These are phyloP conservation scores for Tenthredo mesomela DNA, from an alignment of 2,888 invertebrate species.

Conservation along the genomic window DNA sequence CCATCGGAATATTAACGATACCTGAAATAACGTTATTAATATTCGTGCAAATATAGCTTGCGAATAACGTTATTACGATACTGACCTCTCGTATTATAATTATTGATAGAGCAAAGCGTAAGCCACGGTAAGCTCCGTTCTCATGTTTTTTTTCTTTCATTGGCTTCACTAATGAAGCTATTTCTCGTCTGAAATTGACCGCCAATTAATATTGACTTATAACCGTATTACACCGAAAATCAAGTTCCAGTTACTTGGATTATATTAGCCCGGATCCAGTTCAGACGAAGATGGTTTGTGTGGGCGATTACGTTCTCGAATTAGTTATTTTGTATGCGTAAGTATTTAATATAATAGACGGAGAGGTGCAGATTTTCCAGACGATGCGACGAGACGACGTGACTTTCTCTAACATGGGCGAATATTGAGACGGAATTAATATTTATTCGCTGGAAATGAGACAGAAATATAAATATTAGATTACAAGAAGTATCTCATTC, in stretches of 20 bases:
- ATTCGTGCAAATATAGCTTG: background rate
- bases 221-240: background rate
- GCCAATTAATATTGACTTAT: conserved; percentile 27
- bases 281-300: background rate
- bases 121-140: background rate
- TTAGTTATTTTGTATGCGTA: background rate
- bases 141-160: background rate
- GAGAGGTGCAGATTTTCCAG: background rate
- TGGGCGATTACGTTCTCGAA: background rate
- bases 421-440: conserved; percentile 60
- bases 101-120: background rate
- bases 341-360: background rate
- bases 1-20: background rate
- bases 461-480: conserved; percentile 64
- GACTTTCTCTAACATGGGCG: background rate
- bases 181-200: background rate
- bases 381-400: background rate
- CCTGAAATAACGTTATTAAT: background rate
- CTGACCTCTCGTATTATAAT: conserved; percentile 4
- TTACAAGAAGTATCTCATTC: conserved; percentile 49
- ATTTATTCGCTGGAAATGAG: conserved; percentile 63
- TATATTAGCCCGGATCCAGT: background rate
- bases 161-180: background rate
- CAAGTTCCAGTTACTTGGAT: background rate
- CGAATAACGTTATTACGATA: conserved; percentile 16